These are phyloP conservation scores for Heterodera carotae DNA, from an alignment of 1,140 invertebrate species.

Conservation along the genomic window DNA sequence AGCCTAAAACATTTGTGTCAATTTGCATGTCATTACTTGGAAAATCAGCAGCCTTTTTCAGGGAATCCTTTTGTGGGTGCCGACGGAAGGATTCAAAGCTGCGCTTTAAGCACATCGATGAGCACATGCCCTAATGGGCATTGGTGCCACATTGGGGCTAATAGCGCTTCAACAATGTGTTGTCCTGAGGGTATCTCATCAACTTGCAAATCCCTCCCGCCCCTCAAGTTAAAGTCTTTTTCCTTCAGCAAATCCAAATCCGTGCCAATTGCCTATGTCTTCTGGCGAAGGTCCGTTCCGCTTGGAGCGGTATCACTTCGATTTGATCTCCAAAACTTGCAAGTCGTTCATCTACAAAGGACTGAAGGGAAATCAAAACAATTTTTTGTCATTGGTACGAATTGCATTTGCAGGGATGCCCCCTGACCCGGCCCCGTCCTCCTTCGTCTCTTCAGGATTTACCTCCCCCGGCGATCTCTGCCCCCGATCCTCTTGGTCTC, in stretches of 20 bases:
- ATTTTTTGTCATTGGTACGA: constrained; percentile 63
- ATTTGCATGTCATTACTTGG: no score
- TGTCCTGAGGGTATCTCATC: constrained; percentile 55
- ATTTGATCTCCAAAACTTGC: constrained; percentile 64
- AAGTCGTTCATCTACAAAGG: constrained; percentile 67
- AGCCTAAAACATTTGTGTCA: no score
- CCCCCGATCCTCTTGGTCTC: no score
- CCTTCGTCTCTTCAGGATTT: no score
- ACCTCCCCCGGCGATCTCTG: no score
- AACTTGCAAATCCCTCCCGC: neutral
- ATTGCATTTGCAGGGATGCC: no score
- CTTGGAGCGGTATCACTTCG: constrained; percentile 66
- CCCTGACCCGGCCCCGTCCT: no score
- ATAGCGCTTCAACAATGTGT: constrained; percentile 58
- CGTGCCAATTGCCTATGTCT: constrained; percentile 64
- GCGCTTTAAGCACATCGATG: constrained; percentile 51
- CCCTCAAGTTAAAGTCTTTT: neutral
- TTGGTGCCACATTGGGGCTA: constrained; percentile 63
- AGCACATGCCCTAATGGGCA: constrained; percentile 52
- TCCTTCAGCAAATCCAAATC: constrained; percentile 51
- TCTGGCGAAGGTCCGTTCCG: constrained; percentile 61
- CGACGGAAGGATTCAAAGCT: constrained; percentile 58
- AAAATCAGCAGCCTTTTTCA: no score
- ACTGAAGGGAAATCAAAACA: constrained; percentile 68
- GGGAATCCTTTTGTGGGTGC: constrained; percentile 59